These are phyloP conservation scores for Dicerorhinus sumatrensis DNA, from an alignment of 2,113 vertebrate genomes.

Conservation along the genomic window DNA sequence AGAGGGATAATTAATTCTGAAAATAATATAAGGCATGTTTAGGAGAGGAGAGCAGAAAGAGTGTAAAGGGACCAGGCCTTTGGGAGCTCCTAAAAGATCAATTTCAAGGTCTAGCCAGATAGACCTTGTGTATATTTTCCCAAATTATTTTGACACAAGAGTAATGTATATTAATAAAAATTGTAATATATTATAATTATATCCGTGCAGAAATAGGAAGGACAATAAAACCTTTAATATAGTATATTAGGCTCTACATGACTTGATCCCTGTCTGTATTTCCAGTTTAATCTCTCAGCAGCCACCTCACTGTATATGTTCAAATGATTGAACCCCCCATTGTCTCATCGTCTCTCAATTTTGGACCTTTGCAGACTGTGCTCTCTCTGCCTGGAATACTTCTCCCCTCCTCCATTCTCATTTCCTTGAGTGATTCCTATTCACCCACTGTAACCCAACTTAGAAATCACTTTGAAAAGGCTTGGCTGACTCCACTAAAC, in stretches of 20 bases:
- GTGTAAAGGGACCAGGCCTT: neutral
- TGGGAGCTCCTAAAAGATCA: neutral
- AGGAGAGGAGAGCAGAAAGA: neutral
- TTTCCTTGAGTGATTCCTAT: neutral
- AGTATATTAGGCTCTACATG: neutral
- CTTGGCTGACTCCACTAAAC: conserved; percentile 13
- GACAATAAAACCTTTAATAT: neutral
- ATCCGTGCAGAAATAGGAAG: neutral
- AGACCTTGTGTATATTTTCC: neutral
- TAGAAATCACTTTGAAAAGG: conserved; percentile 25
- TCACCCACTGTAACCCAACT: neutral
- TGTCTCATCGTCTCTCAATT: neutral
- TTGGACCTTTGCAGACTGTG: neutral
- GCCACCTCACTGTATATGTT: neutral
- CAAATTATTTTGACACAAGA: neutral
- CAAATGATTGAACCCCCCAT: neutral
- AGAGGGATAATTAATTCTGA: neutral
- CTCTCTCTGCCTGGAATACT: neutral
- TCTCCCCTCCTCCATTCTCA: neutral
- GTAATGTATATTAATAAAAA: neutral
- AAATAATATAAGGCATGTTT: neutral
- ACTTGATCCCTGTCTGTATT: neutral
- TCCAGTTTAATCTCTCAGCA: neutral
- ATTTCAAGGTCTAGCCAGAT: neutral
- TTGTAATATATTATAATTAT: neutral